These are phyloP conservation scores for Parnassius glacialis DNA, from an alignment of 2,888 invertebrate genomes.

Conservation along the genomic window DNA sequence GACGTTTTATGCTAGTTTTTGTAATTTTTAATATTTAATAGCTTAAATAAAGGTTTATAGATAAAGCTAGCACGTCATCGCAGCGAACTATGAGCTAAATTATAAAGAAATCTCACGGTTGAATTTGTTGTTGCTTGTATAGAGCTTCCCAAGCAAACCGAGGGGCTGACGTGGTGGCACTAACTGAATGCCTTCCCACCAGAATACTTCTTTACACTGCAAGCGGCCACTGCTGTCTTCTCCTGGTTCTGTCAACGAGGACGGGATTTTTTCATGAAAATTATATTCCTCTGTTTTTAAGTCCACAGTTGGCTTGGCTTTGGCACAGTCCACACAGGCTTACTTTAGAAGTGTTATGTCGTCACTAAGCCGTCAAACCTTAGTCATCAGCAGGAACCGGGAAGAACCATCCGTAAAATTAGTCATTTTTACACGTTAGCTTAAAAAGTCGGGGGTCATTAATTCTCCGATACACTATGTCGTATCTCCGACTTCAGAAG, in stretches of 20 bases:
- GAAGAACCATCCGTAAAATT: too few species aligned
- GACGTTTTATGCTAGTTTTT: too few species aligned
- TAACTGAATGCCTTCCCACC: slow-evolving; percentile 87
- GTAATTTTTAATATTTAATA: too few species aligned
- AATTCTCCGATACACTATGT: too few species aligned
- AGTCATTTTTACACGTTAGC: too few species aligned
- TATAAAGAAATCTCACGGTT: slow-evolving; percentile 62
- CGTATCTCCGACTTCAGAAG: too few species aligned
- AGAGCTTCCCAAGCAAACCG: slow-evolving; percentile 81
- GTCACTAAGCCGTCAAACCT: too few species aligned
- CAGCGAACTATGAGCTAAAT: slow-evolving; percentile 4
- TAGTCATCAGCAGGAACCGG: too few species aligned
- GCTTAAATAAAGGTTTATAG: not conserved
- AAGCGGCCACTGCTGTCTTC: slow-evolving; percentile 76
- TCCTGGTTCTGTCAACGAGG: slow-evolving; percentile 50
- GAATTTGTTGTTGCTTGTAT: slow-evolving; percentile 74
- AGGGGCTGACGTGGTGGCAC: slow-evolving; percentile 82
- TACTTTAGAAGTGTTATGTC: too few species aligned
- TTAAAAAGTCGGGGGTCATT: too few species aligned
- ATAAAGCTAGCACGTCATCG: slow-evolving; percentile 27
- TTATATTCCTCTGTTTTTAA: not conserved
- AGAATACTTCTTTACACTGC: slow-evolving; percentile 84
- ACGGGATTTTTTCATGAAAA: not conserved
- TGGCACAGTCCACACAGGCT: too few species aligned
- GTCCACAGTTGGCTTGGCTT: too few species aligned